These are phyloP conservation scores for Emberiza fucata DNA, from an alignment of 2,113 vertebrate species.

Conservation along the genomic window DNA sequence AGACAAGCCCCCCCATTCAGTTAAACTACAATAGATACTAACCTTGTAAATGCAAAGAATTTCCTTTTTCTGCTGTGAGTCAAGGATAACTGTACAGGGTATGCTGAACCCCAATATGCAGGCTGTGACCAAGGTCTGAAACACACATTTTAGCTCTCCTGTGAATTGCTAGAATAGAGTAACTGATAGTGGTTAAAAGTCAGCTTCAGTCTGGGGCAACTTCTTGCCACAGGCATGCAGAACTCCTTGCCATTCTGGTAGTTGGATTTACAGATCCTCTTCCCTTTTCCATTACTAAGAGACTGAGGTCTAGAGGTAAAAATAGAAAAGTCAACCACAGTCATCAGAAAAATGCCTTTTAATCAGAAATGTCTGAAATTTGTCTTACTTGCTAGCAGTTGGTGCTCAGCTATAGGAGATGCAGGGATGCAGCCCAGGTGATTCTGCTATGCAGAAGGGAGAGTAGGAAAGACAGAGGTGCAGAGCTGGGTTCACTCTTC, in stretches of 20 bases:
- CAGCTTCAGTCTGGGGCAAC: background rate
- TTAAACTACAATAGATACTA: background rate
- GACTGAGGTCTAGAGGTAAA: background rate
- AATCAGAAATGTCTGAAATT: background rate
- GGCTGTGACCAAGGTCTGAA: background rate
- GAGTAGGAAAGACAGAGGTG: background rate
- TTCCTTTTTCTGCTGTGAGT: background rate
- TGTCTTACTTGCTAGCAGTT: background rate
- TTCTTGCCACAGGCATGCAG: background rate
- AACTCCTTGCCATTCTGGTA: background rate
- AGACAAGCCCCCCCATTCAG: background rate
- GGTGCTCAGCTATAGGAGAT: background rate
- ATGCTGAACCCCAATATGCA: fast-evolving
- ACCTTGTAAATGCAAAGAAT: background rate
- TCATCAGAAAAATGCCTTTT: background rate
- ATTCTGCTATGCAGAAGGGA: fast-evolving
- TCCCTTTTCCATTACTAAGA: background rate
- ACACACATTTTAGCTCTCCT: background rate
- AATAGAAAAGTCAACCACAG: background rate
- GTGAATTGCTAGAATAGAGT: background rate
- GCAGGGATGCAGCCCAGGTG: fast-evolving
- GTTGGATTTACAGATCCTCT: background rate
- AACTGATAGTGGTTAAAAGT: background rate
- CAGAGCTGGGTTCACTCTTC: background rate
- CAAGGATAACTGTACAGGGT: background rate